Conservation (phyloP, 2,113 vertebrate genomes). For the Narcine bancroftii region DNA sequence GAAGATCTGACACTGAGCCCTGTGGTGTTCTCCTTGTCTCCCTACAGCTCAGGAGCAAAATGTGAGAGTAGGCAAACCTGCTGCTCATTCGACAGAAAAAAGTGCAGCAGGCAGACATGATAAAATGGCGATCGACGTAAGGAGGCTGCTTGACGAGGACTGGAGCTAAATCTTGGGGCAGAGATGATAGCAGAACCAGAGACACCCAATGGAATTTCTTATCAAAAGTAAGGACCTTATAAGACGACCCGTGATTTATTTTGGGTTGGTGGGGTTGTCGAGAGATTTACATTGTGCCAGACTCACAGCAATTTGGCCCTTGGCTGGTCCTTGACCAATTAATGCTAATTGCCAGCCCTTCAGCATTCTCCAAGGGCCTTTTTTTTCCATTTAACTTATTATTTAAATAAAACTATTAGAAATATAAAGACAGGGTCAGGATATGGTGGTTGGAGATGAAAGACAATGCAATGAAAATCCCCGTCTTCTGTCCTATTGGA, state of each 20-base stretch:
- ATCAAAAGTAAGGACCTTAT: slow-evolving; percentile 58
- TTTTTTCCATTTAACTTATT: not conserved
- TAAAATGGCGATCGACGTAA: too few species aligned
- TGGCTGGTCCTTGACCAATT: not conserved
- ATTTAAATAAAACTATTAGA: not conserved
- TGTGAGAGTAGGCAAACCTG: not conserved
- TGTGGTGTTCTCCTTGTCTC: not conserved
- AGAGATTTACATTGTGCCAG: not conserved
- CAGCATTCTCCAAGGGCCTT: not conserved
- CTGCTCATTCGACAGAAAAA: not conserved
- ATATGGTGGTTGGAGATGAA: not conserved
- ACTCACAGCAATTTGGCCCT: not conserved
- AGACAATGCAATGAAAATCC: not conserved
- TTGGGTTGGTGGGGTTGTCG: not conserved
- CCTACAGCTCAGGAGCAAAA: not conserved
- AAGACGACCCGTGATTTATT: not conserved
- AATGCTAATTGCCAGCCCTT: too few species aligned
- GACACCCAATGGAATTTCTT: slow-evolving; percentile 49
- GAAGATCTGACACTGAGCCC: not conserved
- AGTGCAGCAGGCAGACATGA: not conserved
- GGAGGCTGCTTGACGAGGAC: not conserved
- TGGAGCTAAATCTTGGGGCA: slow-evolving; percentile 39
- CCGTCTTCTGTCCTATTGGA: not conserved
- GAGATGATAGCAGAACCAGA: slow-evolving; percentile 74
- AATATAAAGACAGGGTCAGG: too few species aligned